These are phyloP conservation scores for Hydrocynus forskahlii DNA, from an alignment of 2,797 vertebrate species.

Conservation along the genomic window DNA sequence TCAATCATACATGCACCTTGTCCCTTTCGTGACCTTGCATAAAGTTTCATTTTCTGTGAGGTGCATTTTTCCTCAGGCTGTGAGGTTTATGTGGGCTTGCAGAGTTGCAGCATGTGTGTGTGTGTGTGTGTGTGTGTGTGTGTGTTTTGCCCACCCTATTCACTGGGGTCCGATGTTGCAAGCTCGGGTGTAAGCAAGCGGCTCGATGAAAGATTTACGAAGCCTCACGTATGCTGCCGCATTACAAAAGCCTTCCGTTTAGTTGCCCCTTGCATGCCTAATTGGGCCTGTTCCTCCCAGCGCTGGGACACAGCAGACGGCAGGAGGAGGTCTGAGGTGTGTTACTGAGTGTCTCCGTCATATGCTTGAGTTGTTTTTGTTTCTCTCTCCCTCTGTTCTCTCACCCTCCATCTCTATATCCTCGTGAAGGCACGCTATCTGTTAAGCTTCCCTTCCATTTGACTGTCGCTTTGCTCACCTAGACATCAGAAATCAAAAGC, in stretches of 20 bases:
- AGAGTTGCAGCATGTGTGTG: constrained; percentile 10
- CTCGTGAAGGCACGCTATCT: not conserved
- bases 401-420: not conserved
- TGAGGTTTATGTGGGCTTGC: constrained; percentile 16
- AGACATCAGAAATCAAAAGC: not conserved
- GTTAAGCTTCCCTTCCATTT: not conserved
- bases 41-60: constrained; percentile 21
- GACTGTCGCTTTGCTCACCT: constrained; percentile 10
- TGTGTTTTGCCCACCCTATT: constrained; percentile 6
- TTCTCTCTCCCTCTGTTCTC: constrained; percentile 10
- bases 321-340: constrained; percentile 34
- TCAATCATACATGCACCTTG: not conserved
- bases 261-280: constrained; percentile 46
- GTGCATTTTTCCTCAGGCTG: constrained; percentile 41
- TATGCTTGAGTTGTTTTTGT: constrained; percentile 41
- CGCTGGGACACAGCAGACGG: constrained; percentile 30
- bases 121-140: not conserved
- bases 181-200: constrained; percentile 39
- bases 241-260: constrained; percentile 49
- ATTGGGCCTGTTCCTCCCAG: constrained; percentile 47
- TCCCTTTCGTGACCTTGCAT: constrained; percentile 20
- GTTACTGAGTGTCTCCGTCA: constrained; percentile 27
- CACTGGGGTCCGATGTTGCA: not conserved
- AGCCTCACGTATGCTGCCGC: constrained; percentile 48
- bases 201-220: constrained; percentile 52